Percentiles rank a stretch among this genome's conserved stretches.
These are phyloP conservation scores for Pangasius djambal DNA, from an alignment of 2,797 vertebrate species.

Conservation along the genomic window DNA sequence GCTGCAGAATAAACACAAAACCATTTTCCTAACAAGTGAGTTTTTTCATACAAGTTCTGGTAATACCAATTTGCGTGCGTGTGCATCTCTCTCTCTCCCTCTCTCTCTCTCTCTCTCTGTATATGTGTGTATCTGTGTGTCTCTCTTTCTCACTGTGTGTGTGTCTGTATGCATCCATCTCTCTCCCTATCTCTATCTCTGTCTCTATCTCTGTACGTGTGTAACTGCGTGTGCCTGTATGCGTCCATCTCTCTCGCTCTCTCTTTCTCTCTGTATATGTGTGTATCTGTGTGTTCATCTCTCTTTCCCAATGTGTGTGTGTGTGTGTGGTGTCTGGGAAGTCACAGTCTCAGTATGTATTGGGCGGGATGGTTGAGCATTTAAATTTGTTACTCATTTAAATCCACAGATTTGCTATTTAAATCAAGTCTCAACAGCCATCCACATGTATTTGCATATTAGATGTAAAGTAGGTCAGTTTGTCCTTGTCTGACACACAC, in stretches of 20 bases:
- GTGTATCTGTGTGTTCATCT: too few relatives aligned
- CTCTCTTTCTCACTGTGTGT: too few relatives aligned
- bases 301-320: background rate
- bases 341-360: background rate
- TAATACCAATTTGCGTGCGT: constrained; percentile 8
- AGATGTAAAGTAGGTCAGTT: constrained; percentile 40
- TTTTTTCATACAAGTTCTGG: background rate
- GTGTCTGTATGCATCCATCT: too few relatives aligned
- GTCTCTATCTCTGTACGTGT: too few relatives aligned
- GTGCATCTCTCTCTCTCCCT: background rate
- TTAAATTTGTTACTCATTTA: constrained; percentile 36
- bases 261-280: too few relatives aligned
- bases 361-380: background rate
- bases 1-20: background rate
- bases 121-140: too few relatives aligned
- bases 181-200: too few relatives aligned
- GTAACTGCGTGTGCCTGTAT: too few relatives aligned
- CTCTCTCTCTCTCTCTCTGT: too few relatives aligned
- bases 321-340: background rate
- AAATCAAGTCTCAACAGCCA: constrained; percentile 46
- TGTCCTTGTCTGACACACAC: background rate
- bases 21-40: background rate
- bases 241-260: too few relatives aligned
- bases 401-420: constrained; percentile 54
- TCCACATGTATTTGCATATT: constrained; percentile 50